phyloP scores from a whole-genome alignment of 2,797 vertebrate genomes.

The Fistularia tabacaria region DNA sequence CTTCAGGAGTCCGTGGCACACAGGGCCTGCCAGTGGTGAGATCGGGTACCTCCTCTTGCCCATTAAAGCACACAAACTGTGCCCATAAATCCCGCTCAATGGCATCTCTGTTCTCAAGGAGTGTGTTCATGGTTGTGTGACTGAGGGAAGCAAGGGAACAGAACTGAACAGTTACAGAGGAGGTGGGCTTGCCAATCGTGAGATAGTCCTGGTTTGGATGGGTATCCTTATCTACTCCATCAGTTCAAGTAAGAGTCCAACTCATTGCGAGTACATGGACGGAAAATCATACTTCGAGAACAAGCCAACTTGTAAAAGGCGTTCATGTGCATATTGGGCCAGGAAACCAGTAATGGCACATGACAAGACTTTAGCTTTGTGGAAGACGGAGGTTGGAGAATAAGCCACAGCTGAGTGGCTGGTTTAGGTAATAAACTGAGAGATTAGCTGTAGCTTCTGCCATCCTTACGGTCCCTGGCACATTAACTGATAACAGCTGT shows the following conservation, averaged over 20 bases:
- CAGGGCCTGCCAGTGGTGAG: slow-evolving; percentile 63
- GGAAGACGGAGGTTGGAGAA: slow-evolving; percentile 14
- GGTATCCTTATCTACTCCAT: slow-evolving; percentile 57
- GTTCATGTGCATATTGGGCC: slow-evolving; percentile 60
- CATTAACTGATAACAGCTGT: slow-evolving; percentile 44
- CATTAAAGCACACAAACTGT: slow-evolving; percentile 71
- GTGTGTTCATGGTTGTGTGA: slow-evolving; percentile 58
- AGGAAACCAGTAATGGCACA: slow-evolving; percentile 53
- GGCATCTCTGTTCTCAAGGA: slow-evolving; percentile 67
- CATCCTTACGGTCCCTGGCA: slow-evolving; percentile 16
- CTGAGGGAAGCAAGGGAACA: slow-evolving; percentile 46
- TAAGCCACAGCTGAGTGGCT: slow-evolving; percentile 14
- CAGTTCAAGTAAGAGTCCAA: slow-evolving; percentile 53
- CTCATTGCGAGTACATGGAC: slow-evolving; percentile 48
- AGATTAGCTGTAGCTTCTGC: slow-evolving; percentile 11
- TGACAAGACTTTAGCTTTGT: slow-evolving; percentile 54
- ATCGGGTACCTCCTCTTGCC: slow-evolving; percentile 66
- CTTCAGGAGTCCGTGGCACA: slow-evolving; percentile 61
- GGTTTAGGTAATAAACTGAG: slow-evolving; percentile 31
- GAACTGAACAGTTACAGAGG: slow-evolving; percentile 29
- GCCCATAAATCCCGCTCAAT: slow-evolving; percentile 71
- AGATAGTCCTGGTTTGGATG: slow-evolving; percentile 44
- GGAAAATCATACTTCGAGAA: slow-evolving; percentile 47
- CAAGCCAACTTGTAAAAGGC: slow-evolving; percentile 60
- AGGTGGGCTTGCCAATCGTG: slow-evolving; percentile 38